A percentile compares a stretch with the other conserved stretches of the same genome.
Evolutionary conservation across 2,113 vertebrate species (phyloP).

Genomic region (Psilopogon haemacephalus): DNA sequence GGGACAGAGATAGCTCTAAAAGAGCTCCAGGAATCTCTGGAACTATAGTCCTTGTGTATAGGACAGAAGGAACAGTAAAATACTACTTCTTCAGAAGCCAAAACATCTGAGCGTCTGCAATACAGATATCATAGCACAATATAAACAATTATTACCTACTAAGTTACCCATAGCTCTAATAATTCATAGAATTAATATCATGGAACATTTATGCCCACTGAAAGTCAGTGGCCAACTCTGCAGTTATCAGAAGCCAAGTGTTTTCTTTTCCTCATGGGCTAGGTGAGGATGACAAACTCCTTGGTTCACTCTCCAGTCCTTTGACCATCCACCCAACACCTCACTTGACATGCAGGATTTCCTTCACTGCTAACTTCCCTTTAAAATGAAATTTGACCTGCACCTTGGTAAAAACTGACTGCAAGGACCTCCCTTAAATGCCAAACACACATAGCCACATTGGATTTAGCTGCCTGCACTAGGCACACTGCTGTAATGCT

Average conservation of each 20-base stretch:
- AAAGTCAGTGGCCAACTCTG: rapidly evolving
- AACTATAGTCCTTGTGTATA: background rate
- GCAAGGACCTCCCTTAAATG: background rate
- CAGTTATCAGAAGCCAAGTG: background rate
- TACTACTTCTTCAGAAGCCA: background rate
- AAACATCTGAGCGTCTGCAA: background rate
- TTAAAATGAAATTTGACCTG: background rate
- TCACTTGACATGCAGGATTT: background rate
- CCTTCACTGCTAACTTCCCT: background rate
- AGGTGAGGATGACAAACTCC: background rate
- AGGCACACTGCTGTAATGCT: background rate
- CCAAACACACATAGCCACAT: rapidly evolving
- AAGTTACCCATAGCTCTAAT: background rate
- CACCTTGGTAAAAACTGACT: background rate
- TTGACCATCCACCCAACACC: rapidly evolving
- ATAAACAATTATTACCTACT: background rate
- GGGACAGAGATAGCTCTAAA: background rate
- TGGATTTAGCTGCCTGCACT: background rate
- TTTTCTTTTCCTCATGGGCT: rapidly evolving
- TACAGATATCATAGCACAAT: background rate
- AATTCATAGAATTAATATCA: background rate
- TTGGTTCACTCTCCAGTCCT: background rate
- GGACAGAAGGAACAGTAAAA: background rate
- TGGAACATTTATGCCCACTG: background rate
- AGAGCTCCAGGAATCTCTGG: background rate